Base-by-base conservation (phyloP, 1,140 invertebrate species). In the Agraylea sexmaculata region DNA sequence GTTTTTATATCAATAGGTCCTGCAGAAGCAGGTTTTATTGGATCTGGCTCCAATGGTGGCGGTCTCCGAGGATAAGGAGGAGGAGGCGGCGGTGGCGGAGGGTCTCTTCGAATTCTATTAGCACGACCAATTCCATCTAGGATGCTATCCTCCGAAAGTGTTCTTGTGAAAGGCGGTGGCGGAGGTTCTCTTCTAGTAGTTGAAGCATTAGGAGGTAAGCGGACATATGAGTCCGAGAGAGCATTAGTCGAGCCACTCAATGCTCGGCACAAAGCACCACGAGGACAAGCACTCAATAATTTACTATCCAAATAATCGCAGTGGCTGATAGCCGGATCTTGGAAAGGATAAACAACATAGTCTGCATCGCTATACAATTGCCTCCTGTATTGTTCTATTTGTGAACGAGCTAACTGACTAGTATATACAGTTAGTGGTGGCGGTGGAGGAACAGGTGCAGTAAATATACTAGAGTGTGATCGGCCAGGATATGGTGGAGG, bases 281-380 rank as follows among this genome's bases (percentile, higher is more conserved):
- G 37, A 7, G 46, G 46, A 42, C 46, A 49, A 25, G 40, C 51
- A 0, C 73, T 78, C 2, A 80, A 81, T 52, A 84, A 70, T 53
- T 89, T 89, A 5, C 83, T 82, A 51, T 89, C 86, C 48, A 87
- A 71, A 58, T 90, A 90, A 55, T 91, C 87, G 58, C 89, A 85
- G 56, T 87, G 83, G 41, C 84, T 88, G 13, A 89, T 73, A 0
- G 83, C 78, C 15, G 86, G 85, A 60, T 91, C 86, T 60, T 89
- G 85, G 32, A 88, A 58, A 0, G 86, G 86, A 53, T 88, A 91
- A 55, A 89, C 84, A 0, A 89, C 86, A 52, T 87, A 91, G 56
- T 91, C 86, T 4, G 86, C 83, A 51, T 89, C 86, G 23, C 85
- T 88, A 48, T 86, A 87, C 12, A 89, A 69, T 52, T 89, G 85